These are phyloP conservation scores for Petrolisthes cinctipes DNA, from an alignment of 2,888 invertebrate genomes.

Conservation along the genomic window DNA sequence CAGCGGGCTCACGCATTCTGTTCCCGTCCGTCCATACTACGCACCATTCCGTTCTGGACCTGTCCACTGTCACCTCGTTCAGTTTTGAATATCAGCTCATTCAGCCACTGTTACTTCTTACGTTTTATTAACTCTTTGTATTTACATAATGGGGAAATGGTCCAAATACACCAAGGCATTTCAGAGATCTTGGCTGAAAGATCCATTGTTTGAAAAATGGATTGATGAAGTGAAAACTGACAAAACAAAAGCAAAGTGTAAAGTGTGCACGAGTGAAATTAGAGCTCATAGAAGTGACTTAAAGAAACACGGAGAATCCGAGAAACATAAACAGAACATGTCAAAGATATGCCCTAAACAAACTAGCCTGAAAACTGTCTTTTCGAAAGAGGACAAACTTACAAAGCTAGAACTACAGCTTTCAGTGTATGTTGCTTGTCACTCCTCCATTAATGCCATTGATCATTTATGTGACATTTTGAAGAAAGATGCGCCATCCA, in stretches of 20 bases:
- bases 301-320: constrained; percentile 20
- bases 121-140: not conserved
- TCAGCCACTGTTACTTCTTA: not conserved
- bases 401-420: constrained; percentile 26
- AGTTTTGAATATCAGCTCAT: no score
- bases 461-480: constrained; percentile 31
- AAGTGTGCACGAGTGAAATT: not conserved
- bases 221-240: not conserved
- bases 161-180: not conserved
- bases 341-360: constrained; percentile 23
- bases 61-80: no score
- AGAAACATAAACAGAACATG: constrained; percentile 39
- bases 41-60: no score
- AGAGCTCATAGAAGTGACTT: not conserved
- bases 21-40: no score
- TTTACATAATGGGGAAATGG: not conserved
- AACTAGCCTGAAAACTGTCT: constrained; percentile 30
- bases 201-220: not conserved
- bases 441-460: constrained; percentile 32
- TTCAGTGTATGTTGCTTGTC: constrained; percentile 45
- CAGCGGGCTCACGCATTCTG: no score
- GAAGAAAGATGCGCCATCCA: constrained; percentile 26
- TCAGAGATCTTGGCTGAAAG: not conserved
- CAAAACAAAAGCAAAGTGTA: not conserved
- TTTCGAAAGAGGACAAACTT: constrained; percentile 25